Evolutionary conservation across 2,888 invertebrate genomes (phyloP), one percentile per base, ranked within the genome.

Genomic region (Philereme vetulata): DNA sequence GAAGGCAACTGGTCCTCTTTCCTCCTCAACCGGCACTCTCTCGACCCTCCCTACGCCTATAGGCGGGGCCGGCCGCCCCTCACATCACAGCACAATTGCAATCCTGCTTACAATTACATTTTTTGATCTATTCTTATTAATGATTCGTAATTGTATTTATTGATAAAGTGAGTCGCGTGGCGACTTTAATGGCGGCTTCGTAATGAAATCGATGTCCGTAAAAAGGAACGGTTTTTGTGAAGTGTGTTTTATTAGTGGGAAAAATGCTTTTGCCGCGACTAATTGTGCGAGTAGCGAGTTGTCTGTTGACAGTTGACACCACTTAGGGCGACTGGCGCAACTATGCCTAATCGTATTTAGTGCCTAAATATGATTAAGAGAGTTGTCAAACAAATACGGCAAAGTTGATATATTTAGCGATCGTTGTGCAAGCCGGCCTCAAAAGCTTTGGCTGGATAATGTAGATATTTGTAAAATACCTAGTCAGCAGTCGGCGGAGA

Each of bases 31-130:
- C 65, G 71, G 74, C 75, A 74, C 75, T 77, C 80, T 70, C 77
- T 72, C 72, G 82, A 80, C 81, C 90, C 90, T 89, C 90, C 89
- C 88, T 80, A 85, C 89, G 89, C 88, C 89, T 82, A 78, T 72
- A 70, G 88, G 86, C 86, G 86, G 82, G 69, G 84, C 78, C 58
- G 63, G 62, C 71, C 84, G 83, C 85, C 86, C 84, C 76, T 56
- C 65, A 59, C 67, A 56, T 60, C 58, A 56, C 66, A 65, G 70
- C 48, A 40, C 73, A 75, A 78, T 78, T 73, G 72, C 70, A 70
- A 77, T 74, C 71, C 78, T 75, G 81, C 83, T 81, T 84, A 77
- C 77, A 78, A 80, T 83, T 80, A 82, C 75, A 77, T 84, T 84
- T 82, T 81, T 80, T 82, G 72, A 86, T 84, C 84, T 82, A 84